A percentile compares a stretch with the other conserved stretches of the same genome.
Conservation (phyloP, 2,797 vertebrate genomes). For the Hoplostethus atlanticus region DNA sequence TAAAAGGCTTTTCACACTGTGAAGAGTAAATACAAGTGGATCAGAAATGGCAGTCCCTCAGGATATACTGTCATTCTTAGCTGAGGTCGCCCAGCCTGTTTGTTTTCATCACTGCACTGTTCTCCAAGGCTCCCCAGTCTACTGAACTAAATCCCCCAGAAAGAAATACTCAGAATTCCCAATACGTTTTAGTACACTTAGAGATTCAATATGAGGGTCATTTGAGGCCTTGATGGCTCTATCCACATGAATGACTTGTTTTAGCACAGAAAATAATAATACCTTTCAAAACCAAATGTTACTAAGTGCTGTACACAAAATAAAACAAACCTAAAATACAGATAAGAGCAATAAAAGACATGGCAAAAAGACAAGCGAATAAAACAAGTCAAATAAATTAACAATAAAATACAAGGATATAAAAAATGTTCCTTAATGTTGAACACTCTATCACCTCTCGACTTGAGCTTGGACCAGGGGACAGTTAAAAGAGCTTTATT, state of each 20-base stretch:
- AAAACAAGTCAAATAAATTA: no score
- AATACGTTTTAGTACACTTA: conserved; percentile 29
- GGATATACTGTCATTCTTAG: conserved; percentile 61
- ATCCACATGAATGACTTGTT: conserved; percentile 8
- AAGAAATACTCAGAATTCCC: not conserved
- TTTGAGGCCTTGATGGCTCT: conserved; percentile 15
- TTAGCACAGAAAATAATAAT: not conserved
- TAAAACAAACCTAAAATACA: no score
- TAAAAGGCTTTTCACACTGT: conserved; percentile 79
- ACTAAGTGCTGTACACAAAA: not conserved
- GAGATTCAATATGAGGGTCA: conserved; percentile 21
- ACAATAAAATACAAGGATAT: no score
- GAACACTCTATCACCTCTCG: no score
- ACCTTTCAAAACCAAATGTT: not conserved
- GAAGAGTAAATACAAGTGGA: conserved; percentile 60
- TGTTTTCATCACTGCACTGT: conserved; percentile 46
- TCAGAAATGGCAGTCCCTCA: conserved; percentile 63
- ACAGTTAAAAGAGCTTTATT: no score
- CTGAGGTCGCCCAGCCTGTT: conserved; percentile 67
- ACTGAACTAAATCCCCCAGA: conserved; percentile 31
- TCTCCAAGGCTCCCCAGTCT: conserved; percentile 22
- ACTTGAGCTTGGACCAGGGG: no score
- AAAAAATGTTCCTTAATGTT: no score
- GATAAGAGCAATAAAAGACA: no score
- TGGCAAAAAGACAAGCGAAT: no score